Evolutionary conservation across 1,140 invertebrate genomes (phyloP).

Genomic region (Zelostemma sp.): DNA sequence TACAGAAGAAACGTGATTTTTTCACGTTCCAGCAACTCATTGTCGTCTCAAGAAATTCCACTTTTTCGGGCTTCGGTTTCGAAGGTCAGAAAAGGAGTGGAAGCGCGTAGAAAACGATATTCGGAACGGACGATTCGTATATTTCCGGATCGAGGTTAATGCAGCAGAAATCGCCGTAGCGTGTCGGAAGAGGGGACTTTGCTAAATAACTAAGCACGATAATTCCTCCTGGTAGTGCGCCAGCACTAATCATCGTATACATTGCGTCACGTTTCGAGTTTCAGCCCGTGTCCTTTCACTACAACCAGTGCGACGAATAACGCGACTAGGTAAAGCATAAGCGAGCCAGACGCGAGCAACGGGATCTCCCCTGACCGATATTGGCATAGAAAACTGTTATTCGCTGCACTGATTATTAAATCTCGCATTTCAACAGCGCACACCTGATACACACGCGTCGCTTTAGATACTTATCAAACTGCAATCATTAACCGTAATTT

Average conservation of each 20-base stretch:
- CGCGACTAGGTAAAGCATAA: not conserved
- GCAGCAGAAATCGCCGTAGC: conserved; percentile 10
- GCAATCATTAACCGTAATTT: not conserved
- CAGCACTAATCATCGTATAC: conserved; percentile 27
- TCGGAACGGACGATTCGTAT: too few relatives aligned
- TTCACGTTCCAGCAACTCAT: not conserved
- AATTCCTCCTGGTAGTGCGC: conserved; percentile 19
- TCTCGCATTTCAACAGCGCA: not conserved
- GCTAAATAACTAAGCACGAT: conserved; percentile 24
- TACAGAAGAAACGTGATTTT: not conserved
- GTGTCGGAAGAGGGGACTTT: conserved; percentile 3
- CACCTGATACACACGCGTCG: not conserved
- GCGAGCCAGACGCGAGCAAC: conserved; percentile 2
- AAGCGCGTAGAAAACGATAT: too few relatives aligned
- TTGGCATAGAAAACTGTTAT: conserved; percentile 1
- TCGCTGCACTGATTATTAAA: not conserved
- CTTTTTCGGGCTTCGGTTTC: too few relatives aligned
- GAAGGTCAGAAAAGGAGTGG: too few relatives aligned
- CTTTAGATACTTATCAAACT: not conserved
- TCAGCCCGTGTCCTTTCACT: conserved; percentile 2
- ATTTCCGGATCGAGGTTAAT: conserved; percentile 19
- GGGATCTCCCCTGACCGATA: conserved; percentile 4
- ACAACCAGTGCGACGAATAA: not conserved
- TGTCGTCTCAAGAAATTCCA: too few relatives aligned
- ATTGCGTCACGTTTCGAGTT: conserved; percentile 3